Evolutionary conservation across 1,140 invertebrate species (phyloP).

Genomic region (Chironomus tepperi): DNA sequence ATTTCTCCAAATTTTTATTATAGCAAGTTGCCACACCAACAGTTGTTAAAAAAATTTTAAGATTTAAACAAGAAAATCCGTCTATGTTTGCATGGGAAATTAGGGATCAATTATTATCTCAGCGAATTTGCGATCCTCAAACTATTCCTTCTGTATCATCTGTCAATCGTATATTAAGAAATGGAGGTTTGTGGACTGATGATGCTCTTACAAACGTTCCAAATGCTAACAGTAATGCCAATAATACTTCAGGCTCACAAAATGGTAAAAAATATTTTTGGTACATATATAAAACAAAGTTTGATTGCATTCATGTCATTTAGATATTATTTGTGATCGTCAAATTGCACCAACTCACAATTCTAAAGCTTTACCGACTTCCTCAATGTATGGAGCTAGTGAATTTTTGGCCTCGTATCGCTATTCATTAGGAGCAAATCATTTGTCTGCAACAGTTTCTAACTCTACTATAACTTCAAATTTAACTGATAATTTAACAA

Average conservation of each 20-base stretch:
- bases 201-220: slow-evolving; percentile 36
- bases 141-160: slow-evolving; percentile 88
- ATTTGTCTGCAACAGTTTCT: not conserved
- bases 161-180: slow-evolving; percentile 87
- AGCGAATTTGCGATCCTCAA: slow-evolving; percentile 75
- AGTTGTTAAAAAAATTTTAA: slow-evolving; percentile 83
- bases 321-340: not conserved
- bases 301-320: no score
- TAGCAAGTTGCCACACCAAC: slow-evolving; percentile 90
- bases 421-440: not conserved
- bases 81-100: slow-evolving; percentile 93
- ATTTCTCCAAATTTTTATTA: no score
- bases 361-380: not conserved
- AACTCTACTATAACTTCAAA: not conserved
- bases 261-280: not conserved
- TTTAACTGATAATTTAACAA: not conserved
- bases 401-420: not conserved
- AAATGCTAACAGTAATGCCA: not conserved
- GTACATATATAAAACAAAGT: no score
- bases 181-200: slow-evolving; percentile 65
- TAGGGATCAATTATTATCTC: slow-evolving; percentile 71
- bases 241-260: not conserved
- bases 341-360: not conserved
- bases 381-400: not conserved
- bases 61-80: slow-evolving; percentile 84